These are phyloP conservation scores for Caenorhabditis latens DNA, from an alignment of 1,140 invertebrate genomes.

Conservation along the genomic window DNA sequence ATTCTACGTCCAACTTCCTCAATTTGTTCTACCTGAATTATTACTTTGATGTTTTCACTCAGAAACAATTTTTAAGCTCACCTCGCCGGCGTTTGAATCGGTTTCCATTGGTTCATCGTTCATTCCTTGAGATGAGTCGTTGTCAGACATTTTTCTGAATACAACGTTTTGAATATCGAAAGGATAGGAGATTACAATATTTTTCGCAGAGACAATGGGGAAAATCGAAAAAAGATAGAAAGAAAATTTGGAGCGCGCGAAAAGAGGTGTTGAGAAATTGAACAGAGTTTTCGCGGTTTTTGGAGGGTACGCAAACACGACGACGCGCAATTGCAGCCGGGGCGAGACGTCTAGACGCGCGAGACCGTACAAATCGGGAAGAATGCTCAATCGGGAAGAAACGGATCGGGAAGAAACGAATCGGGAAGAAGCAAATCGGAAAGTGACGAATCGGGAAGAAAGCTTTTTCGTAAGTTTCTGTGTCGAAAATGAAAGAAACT, in stretches of 20 bases:
- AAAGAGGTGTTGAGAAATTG: neutral
- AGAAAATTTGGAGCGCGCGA: neutral
- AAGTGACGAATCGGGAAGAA: too few relatives aligned
- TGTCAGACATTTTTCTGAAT: neutral
- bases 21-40: neutral
- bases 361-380: too few relatives aligned
- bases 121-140: neutral
- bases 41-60: neutral
- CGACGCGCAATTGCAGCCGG: neutral
- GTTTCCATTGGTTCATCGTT: constrained; percentile 15
- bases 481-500: too few relatives aligned
- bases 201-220: too few relatives aligned
- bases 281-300: constrained; percentile 20
- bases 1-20: neutral
- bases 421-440: too few relatives aligned
- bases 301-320: neutral
- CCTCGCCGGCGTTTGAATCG: neutral
- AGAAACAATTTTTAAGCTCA: neutral
- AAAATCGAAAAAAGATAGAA: neutral
- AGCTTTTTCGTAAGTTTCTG: too few relatives aligned
- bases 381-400: too few relatives aligned
- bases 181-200: neutral
- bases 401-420: too few relatives aligned
- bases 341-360: too few relatives aligned
- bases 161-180: too few relatives aligned